phyloP scores from a whole-genome alignment of 2,797 vertebrate genomes.

The Bovichtus diacanthus region DNA sequence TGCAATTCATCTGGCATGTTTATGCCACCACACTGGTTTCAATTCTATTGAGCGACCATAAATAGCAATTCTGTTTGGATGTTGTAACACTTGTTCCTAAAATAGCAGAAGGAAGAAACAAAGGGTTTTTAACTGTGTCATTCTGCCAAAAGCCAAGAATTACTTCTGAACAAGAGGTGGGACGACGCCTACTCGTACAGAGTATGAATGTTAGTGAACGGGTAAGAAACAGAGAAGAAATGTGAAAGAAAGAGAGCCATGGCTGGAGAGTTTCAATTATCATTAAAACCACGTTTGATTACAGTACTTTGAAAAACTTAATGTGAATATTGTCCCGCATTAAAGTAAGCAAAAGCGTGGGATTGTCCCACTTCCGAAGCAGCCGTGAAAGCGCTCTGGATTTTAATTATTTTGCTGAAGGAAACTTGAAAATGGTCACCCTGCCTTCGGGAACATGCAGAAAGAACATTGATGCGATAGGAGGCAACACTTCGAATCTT shows the following conservation, averaged over 20 bases:
- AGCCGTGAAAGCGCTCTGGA: no score
- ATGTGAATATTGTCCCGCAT: no score
- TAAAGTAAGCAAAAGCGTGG: no score
- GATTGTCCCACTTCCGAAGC: no score
- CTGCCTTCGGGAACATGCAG: no score
- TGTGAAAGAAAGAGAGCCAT: neutral
- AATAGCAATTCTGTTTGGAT: constrained; percentile 22
- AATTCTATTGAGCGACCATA: constrained; percentile 8
- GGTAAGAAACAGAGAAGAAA: neutral
- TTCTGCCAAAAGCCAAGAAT: constrained; percentile 36
- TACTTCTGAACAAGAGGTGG: neutral
- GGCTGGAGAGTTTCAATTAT: no score
- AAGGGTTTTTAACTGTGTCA: constrained; percentile 18
- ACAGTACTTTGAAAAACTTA: no score
- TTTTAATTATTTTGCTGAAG: no score
- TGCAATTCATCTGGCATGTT: constrained; percentile 22
- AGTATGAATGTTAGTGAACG: neutral
- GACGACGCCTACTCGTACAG: neutral
- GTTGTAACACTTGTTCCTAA: constrained; percentile 32
- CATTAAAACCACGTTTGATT: no score
- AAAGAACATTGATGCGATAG: no score
- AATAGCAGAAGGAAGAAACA: constrained; percentile 47
- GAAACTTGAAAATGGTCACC: no score
- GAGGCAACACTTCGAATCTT: no score
- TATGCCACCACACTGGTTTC: constrained; percentile 4